A percentile compares a stretch with the other conserved stretches of the same genome.
phyloP scores from a whole-genome alignment of 2,113 vertebrate species.

The Beaufortia kweichowensis region DNA sequence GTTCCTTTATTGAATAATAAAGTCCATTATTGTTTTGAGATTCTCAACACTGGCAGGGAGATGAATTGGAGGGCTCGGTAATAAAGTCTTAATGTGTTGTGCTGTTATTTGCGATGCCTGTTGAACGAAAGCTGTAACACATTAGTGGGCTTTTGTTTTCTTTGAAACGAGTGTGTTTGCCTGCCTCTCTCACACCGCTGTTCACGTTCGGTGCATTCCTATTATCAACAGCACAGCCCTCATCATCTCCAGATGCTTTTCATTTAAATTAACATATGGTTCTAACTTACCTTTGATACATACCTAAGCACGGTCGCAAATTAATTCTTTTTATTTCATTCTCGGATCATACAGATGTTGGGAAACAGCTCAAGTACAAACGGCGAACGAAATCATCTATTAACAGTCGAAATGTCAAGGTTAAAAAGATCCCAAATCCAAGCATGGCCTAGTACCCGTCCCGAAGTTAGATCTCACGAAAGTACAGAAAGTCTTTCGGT shows the following conservation, averaged over 20 bases:
- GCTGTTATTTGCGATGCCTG: conserved; percentile 52
- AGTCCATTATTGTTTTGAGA: conserved; percentile 51
- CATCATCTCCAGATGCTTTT: conserved; percentile 77
- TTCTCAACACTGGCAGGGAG: conserved; percentile 46
- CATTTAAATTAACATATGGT: conserved; percentile 78
- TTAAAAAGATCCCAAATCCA: neutral
- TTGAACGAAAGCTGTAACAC: conserved; percentile 54
- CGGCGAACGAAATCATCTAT: conserved; percentile 57
- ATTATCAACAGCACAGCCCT: conserved; percentile 66
- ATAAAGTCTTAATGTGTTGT: conserved; percentile 46
- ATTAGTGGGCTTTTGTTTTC: conserved; percentile 51
- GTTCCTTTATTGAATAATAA: conserved; percentile 61
- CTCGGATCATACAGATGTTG: conserved; percentile 62
- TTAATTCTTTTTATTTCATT: conserved; percentile 64
- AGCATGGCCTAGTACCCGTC: neutral
- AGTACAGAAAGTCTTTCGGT: neutral
- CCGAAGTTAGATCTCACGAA: neutral
- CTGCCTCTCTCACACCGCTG: conserved; percentile 16
- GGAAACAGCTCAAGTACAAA: conserved; percentile 57
- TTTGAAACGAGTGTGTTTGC: conserved; percentile 19
- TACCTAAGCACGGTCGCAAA: conserved; percentile 71
- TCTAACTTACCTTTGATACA: conserved; percentile 74
- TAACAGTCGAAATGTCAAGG: neutral
- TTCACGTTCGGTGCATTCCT: conserved; percentile 58
- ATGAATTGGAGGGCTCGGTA: conserved; percentile 47